Base-by-base conservation (phyloP, 2,888 invertebrate species). In the Rugalucina vietnamica region DNA sequence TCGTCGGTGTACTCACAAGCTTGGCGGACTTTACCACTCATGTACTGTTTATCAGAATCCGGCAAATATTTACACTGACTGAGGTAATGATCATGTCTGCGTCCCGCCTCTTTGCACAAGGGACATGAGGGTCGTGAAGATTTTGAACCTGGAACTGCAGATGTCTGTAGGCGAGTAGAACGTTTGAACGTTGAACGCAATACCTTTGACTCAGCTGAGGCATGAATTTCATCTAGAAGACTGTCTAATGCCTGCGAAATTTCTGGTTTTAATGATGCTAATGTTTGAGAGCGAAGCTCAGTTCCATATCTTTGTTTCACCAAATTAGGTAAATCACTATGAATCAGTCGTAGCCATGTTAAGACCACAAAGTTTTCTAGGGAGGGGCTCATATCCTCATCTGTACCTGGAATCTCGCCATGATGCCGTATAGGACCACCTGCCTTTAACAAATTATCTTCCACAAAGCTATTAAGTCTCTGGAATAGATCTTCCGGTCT, bases 151-250 rank as follows among this genome's bases (percentile, higher is more conserved):
- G n/a, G n/a, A n/a, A n/a, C n/a, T 8, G 43, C 8, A 43, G 43
- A 18, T 43, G 8, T 43, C 18, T 43, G 43, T 12, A 43, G 8
- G 12, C 60, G n/a, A 10, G 60, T 12, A 27, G 24, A 27, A 8
- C n/a, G 8, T 12, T 60, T 60, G 60, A 60, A 60, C n/a, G 60
- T n/a, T 27, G 60, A 10, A 14, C 77, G 57, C 5, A 82, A 39
- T 18, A 82, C 71, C 39, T 73, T 82, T 1, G 81, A 60, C 1
- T 82, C 81, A 32, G 71, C 80, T 57, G 14, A 73, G 73, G 79
- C 39, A 12, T 74, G 78, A 1, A 86, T 43, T 76, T 89, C 87
- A 34, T 89, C 88, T 12, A 89, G 76, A n/a, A 90, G 54, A 10
- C 81, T 85, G 29, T 75, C 65, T 10, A 88, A 72, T 18, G 89